Conservation (phyloP, 2,113 vertebrate genomes). For the Strix uralensis region DNA sequence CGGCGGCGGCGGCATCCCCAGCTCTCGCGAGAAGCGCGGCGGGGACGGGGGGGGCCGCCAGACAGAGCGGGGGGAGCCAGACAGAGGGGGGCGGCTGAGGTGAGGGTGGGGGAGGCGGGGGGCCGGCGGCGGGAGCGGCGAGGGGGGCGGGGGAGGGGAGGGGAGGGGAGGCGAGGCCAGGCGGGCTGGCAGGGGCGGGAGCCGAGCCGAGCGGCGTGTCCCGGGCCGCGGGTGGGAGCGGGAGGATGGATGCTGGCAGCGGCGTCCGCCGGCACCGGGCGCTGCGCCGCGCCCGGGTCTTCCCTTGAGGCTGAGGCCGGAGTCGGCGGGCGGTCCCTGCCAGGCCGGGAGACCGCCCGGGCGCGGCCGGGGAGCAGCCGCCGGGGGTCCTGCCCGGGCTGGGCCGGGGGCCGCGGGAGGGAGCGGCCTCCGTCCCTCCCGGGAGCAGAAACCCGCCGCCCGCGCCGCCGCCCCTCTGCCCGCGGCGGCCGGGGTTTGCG, state of each 20-base stretch:
- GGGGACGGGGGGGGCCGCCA: slow-evolving; percentile 5
- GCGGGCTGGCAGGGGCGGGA: not conserved
- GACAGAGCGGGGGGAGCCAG: slow-evolving; percentile 36
- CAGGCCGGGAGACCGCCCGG: not conserved
- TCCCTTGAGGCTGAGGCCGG: not conserved
- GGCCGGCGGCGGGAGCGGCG: not conserved
- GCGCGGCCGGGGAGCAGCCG: not conserved
- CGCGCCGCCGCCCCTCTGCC: not conserved
- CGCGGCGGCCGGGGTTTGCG: not conserved
- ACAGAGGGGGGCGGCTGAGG: not conserved
- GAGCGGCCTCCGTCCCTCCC: not conserved
- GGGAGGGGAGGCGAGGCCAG: not conserved
- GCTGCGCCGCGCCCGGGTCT: not conserved
- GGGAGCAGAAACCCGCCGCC: too few relatives aligned
- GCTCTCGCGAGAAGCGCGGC: slow-evolving; percentile 48
- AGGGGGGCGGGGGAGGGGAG: not conserved
- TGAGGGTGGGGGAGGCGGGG: not conserved
- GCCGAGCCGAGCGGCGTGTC: not conserved
- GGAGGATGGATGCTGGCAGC: not conserved
- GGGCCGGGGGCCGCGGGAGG: not conserved
- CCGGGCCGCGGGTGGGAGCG: not conserved
- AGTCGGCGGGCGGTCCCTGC: not conserved
- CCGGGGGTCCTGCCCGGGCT: not conserved
- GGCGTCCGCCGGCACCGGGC: not conserved
- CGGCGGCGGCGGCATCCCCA: slow-evolving; percentile 31